Evolutionary conservation across 2,888 invertebrate genomes (phyloP), one percentile per base, ranked within the genome.

Genomic region (Leptopterna dolabrata): DNA sequence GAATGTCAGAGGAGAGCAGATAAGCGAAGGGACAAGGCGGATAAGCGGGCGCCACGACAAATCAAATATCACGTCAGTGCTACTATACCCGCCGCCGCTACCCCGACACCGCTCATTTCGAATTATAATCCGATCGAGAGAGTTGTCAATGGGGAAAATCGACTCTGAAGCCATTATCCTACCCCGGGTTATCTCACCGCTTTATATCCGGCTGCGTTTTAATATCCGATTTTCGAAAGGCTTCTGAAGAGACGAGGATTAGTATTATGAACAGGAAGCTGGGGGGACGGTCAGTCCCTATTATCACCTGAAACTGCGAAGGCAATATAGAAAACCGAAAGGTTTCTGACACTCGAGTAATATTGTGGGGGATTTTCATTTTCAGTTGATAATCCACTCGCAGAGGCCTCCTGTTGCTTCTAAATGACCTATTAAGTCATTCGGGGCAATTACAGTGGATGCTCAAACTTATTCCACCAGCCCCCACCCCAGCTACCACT

Each of bases 311-410:
- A 55, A n/a, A n/a, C 16, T 80, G 47, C 14, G 29, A 30, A 80
- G 80, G 51, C 80, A 80, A 80, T 80, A n/a, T n/a, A 51, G 80
- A 80, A 80, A 80, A 51, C 45, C 27, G 24, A 29, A 80, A 80
- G 19, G 19, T 27, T n/a, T 2, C 19, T 0, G 16, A 29, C 11
- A 80, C 80, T 80, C 51, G 80, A 80, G 80, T 47, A 47, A 80
- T 80, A 80, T 51, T 14, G 47, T 47, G n/a, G n/a, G n/a, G n/a
- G n/a, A n/a, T n/a, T n/a, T n/a, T n/a, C n/a, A 11, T 80, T 80
- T 80, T 47, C 47, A 80, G 29, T 29, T 47, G 24, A 24, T 24
- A 36, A 78, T 36, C 80, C 19, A n/a, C 6, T 14, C 14, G n/a
- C 51, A 27, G 41, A 45, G 24, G 24, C n/a, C n/a, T 29, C 51